Base-by-base conservation (phyloP, 2,113 vertebrate genomes). In the Cottus gobio region DNA sequence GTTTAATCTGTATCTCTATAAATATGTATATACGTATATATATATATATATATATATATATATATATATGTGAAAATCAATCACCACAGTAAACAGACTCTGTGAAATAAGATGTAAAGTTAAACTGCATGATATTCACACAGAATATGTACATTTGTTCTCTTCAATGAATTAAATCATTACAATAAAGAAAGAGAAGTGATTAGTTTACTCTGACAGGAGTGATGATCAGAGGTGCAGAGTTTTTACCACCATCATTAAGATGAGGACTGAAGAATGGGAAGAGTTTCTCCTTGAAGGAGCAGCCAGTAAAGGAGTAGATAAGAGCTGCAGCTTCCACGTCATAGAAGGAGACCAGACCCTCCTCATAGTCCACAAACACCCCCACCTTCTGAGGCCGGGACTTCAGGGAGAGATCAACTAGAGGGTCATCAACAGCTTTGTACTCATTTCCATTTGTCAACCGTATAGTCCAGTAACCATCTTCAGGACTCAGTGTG, bases 381-480 rank as follows among this genome's bases (percentile, higher is more conserved):
- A 68, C 64, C n/a, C 75, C 75, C 75, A 77, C 52, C 39, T 77
- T 77, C 54, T 37, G 30, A 60, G 30, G 75, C 0, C 0, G 0
- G 3, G 22, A 48, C 54, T 36, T 48, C 42, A 68, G n/a, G 26
- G 8, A 20, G 28, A 66, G 37, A 67, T 0, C 0, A 22, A 76
- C 62, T 7, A 0, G 0, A 31, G 18, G 13, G 0, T 5, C 28
- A 26, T 0, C 10, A 12, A 3, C 0, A 20, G 52, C 75, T 36
- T 6, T 6, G n/a, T 69, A 74, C 22, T 34, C 0, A 6, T 58
- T 30, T 36, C 39, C 3, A 5, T 64, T 77, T 9, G 26, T 78
- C 22, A 85, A 34, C 0, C 39, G 7, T n/a, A 85, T 8, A 12
- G 30, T 50, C 84, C 79, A 85, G 48, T 34, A 58, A 36, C 83